These are phyloP conservation scores for Dendrolimus kikuchii DNA, from an alignment of 1,140 invertebrate genomes.

Conservation along the genomic window DNA sequence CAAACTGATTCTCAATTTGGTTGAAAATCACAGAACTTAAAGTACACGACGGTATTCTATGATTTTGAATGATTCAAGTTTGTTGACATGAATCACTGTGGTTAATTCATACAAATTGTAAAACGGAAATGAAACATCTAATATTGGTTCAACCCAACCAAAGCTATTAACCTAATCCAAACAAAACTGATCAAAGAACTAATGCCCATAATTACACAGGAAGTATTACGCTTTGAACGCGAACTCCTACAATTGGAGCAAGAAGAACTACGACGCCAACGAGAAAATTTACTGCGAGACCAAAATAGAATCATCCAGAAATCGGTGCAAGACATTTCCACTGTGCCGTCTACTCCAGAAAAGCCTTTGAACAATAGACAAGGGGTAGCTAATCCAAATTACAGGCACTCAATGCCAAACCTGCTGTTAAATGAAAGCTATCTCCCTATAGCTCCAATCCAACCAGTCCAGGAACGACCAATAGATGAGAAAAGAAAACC, in stretches of 20 bases:
- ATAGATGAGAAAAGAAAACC: conserved; percentile 56
- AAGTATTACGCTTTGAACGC: conserved; percentile 83
- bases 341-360: conserved; percentile 36
- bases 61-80: too few relatives aligned
- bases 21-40: too few relatives aligned
- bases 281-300: conserved; percentile 79
- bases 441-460: conserved; percentile 23
- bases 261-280: conserved; percentile 82
- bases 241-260: conserved; percentile 83
- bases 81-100: too few relatives aligned
- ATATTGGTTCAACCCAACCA: too few relatives aligned
- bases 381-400: conserved; percentile 51
- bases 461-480: conserved; percentile 23
- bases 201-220: conserved; percentile 52
- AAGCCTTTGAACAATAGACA: conserved; percentile 31
- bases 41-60: too few relatives aligned
- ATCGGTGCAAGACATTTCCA: conserved; percentile 76
- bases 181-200: background rate
- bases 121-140: too few relatives aligned
- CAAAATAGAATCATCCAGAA: conserved; percentile 74
- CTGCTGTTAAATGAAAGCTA: conserved; percentile 69
- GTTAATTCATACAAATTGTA: too few relatives aligned
- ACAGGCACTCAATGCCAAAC: conserved; percentile 81
- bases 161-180: conserved; percentile 1
- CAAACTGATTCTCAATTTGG: too few relatives aligned